Base-by-base conservation (phyloP, 2,888 invertebrate genomes). In the Arge pagana region DNA sequence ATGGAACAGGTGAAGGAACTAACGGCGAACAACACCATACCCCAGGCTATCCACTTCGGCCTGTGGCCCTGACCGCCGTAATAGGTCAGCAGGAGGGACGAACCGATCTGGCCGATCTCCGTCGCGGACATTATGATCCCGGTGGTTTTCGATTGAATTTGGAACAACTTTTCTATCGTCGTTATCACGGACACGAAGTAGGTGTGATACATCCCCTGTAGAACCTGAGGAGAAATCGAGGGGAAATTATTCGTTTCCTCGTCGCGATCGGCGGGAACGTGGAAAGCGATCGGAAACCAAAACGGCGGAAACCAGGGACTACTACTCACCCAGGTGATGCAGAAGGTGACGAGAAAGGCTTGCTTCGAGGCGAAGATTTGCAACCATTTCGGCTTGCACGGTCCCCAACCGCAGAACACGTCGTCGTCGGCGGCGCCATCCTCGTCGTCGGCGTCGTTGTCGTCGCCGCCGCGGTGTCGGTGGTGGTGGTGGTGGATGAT, bases 101-200 rank as follows among this genome's bases (percentile, higher is more conserved):
- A 93, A 58, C 92, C 89, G 66, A 95, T 94, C 78, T 94, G 94
- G 0, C 95, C 95, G 71, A 95, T 90, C 78, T 95, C 94, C 15
- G 93, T 93, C 59, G 93, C 93, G 63, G 92, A 91, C 82, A 95
- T 83, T 64, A 95, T 84, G 52, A 92, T 85, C 1, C 94, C 94
- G 1, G 93, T 94, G 33, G 92, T 93, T 79, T 90, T 92, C 52
- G 93, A 93, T 76, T 93, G 93, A 56, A 95, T 89, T 80, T 91
- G 90, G 76, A 93, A 95, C 55, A 95, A 80, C 77, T 93, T 94
- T 77, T 95, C 94, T 60, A 95, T 89, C 24, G 94, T 95, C 52
- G 95, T 95, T 68, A 94, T 92, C 61, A 93, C 92, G 73, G 92
- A 92, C 53, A 94, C 94, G 76, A 95, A 93, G 77, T 95, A 95